Conservation (phyloP, 37 sponge, comb jelly and placozoan species). For the Chondrosia reniformis region DNA sequence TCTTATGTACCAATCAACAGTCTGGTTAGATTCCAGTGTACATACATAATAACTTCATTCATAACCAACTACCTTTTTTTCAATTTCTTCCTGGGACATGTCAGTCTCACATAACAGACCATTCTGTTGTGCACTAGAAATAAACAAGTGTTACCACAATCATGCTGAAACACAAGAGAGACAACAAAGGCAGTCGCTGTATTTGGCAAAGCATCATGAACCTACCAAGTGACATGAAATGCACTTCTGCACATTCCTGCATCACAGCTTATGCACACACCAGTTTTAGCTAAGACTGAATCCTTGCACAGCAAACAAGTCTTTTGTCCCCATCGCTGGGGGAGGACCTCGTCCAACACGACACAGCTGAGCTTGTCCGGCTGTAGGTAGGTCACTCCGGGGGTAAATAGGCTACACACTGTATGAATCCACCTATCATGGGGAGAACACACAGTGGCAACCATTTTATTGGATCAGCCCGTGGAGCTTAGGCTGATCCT, state of each 20-base stretch:
- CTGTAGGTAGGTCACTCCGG: slow-evolving; percentile 70
- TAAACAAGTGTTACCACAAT: background rate
- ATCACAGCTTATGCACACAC: slow-evolving; percentile 85
- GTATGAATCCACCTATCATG: slow-evolving; percentile 87
- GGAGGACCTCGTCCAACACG: slow-evolving; percentile 60
- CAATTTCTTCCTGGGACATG: slow-evolving; percentile 8
- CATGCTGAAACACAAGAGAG: too few species aligned
- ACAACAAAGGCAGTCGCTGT: background rate
- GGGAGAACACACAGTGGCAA: background rate
- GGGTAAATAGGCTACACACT: slow-evolving; percentile 80
- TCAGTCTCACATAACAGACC: slow-evolving; percentile 82
- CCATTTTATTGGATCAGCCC: too few species aligned
- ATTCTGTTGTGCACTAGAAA: slow-evolving; percentile 74
- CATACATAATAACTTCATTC: background rate
- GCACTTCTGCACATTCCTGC: slow-evolving; percentile 80
- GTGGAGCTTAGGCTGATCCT: too few species aligned
- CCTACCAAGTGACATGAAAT: slow-evolving; percentile 90
- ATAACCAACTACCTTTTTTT: slow-evolving; percentile 3
- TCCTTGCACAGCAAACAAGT: slow-evolving; percentile 75
- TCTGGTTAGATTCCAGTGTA: background rate
- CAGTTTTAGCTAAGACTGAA: slow-evolving; percentile 37
- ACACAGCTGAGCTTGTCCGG: slow-evolving; percentile 58
- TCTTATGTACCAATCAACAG: background rate
- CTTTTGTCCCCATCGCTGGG: slow-evolving; percentile 61
- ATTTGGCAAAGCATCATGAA: background rate